A percentile compares a stretch with the other conserved stretches of the same genome.
These are phyloP conservation scores for Drosophila jambulina DNA, from an alignment of 1,140 invertebrate species.

Conservation along the genomic window DNA sequence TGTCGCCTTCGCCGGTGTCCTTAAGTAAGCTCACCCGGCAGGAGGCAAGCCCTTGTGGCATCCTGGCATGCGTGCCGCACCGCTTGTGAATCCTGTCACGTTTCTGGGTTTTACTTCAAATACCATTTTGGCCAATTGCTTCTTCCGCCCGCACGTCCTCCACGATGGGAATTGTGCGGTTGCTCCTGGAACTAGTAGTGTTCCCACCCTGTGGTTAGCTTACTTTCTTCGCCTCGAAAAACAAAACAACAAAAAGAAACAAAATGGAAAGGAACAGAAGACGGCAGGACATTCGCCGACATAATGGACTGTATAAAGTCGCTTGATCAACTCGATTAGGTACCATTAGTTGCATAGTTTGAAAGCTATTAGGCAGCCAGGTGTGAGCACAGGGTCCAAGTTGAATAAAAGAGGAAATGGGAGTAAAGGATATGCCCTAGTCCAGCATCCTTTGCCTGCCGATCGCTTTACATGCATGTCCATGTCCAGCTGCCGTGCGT, in stretches of 20 bases:
- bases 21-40: slow-evolving; percentile 12
- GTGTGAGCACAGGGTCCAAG: not conserved
- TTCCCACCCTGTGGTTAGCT: not conserved
- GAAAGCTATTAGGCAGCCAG: not conserved
- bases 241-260: not conserved
- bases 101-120: slow-evolving; percentile 75
- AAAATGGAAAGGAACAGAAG: no score
- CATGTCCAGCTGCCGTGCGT: slow-evolving; percentile 15
- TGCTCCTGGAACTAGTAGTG: not conserved
- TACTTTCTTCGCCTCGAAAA: no score
- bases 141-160: slow-evolving; percentile 20
- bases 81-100: slow-evolving; percentile 69
- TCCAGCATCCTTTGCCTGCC: not conserved
- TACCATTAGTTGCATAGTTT: not conserved
- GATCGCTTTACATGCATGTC: slow-evolving; percentile 23
- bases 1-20: slow-evolving; percentile 30
- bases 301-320: slow-evolving; percentile 10
- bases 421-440: not conserved
- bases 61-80: slow-evolving; percentile 62
- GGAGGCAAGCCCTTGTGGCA: slow-evolving; percentile 18
- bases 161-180: slow-evolving; percentile 8
- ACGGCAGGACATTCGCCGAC: not conserved
- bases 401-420: not conserved
- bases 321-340: slow-evolving; percentile 7
- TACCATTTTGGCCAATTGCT: slow-evolving; percentile 77